Evolutionary conservation across 2,113 vertebrate species (phyloP).

Genomic region (Peromyscus polionotus): DNA sequence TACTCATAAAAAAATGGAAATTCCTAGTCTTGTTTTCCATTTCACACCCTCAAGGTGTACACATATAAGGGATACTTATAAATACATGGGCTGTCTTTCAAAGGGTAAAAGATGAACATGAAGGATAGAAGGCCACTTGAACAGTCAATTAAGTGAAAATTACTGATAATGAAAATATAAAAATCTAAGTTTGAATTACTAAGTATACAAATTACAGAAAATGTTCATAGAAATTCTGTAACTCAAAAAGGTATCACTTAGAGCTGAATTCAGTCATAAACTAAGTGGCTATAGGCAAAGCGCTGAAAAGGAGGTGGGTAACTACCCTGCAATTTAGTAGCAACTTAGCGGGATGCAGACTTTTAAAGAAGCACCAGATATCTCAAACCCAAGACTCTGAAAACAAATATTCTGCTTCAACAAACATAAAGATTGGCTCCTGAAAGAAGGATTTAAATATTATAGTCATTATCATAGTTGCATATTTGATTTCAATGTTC

Average conservation of each 20-base stretch:
- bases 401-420: background rate
- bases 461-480: background rate
- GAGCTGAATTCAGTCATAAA: slow-evolving; percentile 20
- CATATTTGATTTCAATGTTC: background rate
- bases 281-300: background rate
- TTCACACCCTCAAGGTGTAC: background rate
- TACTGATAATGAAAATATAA: background rate
- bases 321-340: background rate
- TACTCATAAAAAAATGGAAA: background rate
- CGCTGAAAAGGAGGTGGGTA: background rate
- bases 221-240: slow-evolving; percentile 43
- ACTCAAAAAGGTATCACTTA: slow-evolving; percentile 22
- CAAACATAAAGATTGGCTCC: background rate
- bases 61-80: background rate
- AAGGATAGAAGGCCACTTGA: background rate
- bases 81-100: background rate
- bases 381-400: background rate
- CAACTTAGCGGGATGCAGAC: background rate
- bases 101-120: background rate
- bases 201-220: slow-evolving; percentile 14
- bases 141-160: background rate
- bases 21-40: background rate
- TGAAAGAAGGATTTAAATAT: background rate
- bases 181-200: background rate
- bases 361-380: background rate